These are phyloP conservation scores for Laterallus jamaicensis DNA, from an alignment of 2,113 vertebrate genomes.

Conservation along the genomic window DNA sequence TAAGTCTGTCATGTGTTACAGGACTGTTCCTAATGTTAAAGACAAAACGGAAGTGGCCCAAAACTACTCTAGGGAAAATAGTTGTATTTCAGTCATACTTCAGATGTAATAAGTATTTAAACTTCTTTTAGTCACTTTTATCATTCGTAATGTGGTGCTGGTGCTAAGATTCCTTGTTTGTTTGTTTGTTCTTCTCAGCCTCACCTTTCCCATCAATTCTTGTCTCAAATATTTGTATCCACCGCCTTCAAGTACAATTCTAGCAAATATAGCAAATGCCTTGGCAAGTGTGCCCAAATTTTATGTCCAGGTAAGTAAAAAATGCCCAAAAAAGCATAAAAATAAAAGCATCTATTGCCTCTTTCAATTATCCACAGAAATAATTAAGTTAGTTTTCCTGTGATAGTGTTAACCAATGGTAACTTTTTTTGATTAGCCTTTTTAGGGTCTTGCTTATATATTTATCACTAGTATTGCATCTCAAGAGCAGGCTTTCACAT, in stretches of 20 bases:
- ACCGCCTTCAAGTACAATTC: slow-evolving; percentile 87
- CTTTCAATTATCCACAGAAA: neutral
- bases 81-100: neutral
- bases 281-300: slow-evolving; percentile 95
- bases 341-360: neutral
- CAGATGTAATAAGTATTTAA: neutral
- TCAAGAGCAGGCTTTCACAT: neutral
- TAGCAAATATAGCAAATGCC: slow-evolving; percentile 92
- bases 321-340: neutral
- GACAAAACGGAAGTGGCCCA: neutral
- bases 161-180: neutral
- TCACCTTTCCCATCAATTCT: slow-evolving; percentile 92
- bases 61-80: neutral
- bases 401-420: neutral
- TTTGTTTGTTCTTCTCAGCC: slow-evolving; percentile 71
- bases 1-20: neutral
- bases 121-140: neutral
- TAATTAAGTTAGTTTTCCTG: neutral
- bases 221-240: slow-evolving; percentile 96
- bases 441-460: neutral
- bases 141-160: neutral
- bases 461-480: neutral
- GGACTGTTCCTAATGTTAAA: neutral
- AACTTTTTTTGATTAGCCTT: neutral
- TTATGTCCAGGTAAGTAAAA: slow-evolving; percentile 90